phyloP scores from a whole-genome alignment of 2,888 invertebrate species.

The Leptopilina syphax region DNA sequence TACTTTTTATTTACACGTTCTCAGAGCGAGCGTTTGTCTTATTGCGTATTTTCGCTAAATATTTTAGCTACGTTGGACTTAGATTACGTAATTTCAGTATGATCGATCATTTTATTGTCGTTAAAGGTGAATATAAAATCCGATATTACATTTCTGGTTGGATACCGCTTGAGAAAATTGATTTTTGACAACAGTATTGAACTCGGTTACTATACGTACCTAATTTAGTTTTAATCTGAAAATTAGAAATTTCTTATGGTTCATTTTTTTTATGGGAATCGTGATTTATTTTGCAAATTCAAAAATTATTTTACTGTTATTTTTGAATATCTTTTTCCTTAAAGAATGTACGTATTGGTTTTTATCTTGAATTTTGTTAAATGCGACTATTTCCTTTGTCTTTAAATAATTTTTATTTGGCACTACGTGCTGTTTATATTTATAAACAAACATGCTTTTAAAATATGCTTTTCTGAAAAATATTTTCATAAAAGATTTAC shows the following conservation, averaged over 20 bases:
- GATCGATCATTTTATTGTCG: constrained; percentile 57
- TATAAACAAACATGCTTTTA: constrained; percentile 15
- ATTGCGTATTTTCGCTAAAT: constrained; percentile 65
- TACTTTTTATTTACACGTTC: constrained; percentile 53
- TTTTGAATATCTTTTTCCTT: not conserved
- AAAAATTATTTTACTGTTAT: not conserved
- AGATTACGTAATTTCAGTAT: constrained; percentile 65
- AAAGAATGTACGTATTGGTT: not conserved
- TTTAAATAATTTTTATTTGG: constrained; percentile 35
- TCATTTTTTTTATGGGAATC: not conserved
- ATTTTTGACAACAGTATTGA: constrained; percentile 56
- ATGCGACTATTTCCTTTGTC: constrained; percentile 26
- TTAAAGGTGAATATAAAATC: constrained; percentile 55
- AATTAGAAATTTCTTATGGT: not conserved
- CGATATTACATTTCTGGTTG: constrained; percentile 54
- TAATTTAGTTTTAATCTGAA: constrained; percentile 12
- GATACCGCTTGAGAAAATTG: constrained; percentile 58
- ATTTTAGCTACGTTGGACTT: constrained; percentile 64
- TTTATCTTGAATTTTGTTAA: not conserved
- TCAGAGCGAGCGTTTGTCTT: constrained; percentile 60
- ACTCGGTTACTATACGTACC: constrained; percentile 36
- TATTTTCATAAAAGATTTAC: not conserved
- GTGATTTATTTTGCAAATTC: not conserved
- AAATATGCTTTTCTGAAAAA: not conserved
- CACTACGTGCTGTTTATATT: constrained; percentile 24